Evolutionary conservation across 2,113 vertebrate genomes (phyloP), one percentile per base, ranked within the genome.

Genomic region (Cebidichthys violaceus): DNA sequence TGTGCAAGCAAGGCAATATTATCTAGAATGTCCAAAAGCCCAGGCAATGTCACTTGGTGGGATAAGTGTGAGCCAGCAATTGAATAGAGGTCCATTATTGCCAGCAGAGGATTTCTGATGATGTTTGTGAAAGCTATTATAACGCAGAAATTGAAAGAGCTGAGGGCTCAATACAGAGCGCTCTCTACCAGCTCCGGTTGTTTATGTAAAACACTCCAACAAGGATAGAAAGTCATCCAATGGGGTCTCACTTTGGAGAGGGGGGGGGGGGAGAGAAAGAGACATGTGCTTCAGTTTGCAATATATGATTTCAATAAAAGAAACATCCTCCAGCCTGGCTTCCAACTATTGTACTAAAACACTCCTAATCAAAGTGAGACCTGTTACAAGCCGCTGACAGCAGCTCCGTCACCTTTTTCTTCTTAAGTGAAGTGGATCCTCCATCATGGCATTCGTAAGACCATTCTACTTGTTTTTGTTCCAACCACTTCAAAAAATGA

Each of bases 111-210:
- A 88, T 85, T 92, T 88, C 79, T 93, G 88, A 91, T 91, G 83
- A 90, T 94, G 92, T 93, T 93, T 92, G 82, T 92, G 90, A 91
- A 93, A 89, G 87, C 86, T 81, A 89, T 92, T 92, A 89, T 85
- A 91, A 87, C 24, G 7, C 84, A 75, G 74, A 89, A 86, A 92
- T 82, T 89, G 90, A 93, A 94, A 92, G 86, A 83, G 80, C 85
- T 89, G 64, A 85, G 81, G 66, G 75, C 75, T 85, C 89, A 87
- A 84, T 86, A 64, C 75, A 52, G 64, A 83, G 66, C 66, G 79
- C 75, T 79, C 80, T 83, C 85, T 43, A 69, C 43, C 69, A 82
- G 67, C 85, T 75, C 69, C 1, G 43, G 74, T 75, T 86, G 77
- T 90, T 91, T 84, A 85, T 86, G 77, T 88, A 83, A 89, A 86